Percentiles rank a stretch among this genome's conserved stretches.
phyloP scores from a whole-genome alignment of 1,140 invertebrate genomes.

The Brachionus rubens region DNA sequence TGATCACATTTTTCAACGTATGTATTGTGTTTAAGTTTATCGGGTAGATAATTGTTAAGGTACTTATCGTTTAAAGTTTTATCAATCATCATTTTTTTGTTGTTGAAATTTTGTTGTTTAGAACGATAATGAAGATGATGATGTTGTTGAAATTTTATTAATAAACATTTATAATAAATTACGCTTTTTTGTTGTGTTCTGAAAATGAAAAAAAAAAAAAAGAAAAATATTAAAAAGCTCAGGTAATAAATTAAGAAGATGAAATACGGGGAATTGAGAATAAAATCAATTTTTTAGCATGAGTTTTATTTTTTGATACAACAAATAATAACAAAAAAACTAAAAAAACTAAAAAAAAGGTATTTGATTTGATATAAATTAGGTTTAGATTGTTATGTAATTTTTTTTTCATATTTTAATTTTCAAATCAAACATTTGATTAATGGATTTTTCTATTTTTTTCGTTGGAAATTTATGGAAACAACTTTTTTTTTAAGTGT shows the following conservation, averaged over 20 bases:
- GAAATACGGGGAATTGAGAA: neutral
- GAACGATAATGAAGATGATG: no score
- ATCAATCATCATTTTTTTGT: constrained; percentile 21
- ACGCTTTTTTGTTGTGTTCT: constrained; percentile 28
- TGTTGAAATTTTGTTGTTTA: neutral
- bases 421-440: constrained; percentile 38
- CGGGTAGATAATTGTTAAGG: neutral
- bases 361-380: constrained; percentile 17
- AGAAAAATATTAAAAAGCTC: constrained; percentile 8
- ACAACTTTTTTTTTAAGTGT: no score
- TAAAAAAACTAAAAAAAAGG: constrained; percentile 19
- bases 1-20: constrained; percentile 23
- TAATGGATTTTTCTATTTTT: constrained; percentile 9
- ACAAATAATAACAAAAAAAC: neutral
- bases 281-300: neutral
- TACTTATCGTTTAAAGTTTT: constrained; percentile 16
- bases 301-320: constrained; percentile 28
- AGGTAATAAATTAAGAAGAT: constrained; percentile 41
- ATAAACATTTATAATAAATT: constrained; percentile 24
- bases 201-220: constrained; percentile 8
- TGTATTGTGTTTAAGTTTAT: constrained; percentile 10
- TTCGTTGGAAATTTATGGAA: neutral
- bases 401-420: neutral
- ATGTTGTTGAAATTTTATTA: no score
- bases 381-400: constrained; percentile 19